Percentiles rank a stretch among this genome's conserved stretches.
phyloP scores from a whole-genome alignment of 2,797 vertebrate species.

The Silurus lanzhouensis region DNA sequence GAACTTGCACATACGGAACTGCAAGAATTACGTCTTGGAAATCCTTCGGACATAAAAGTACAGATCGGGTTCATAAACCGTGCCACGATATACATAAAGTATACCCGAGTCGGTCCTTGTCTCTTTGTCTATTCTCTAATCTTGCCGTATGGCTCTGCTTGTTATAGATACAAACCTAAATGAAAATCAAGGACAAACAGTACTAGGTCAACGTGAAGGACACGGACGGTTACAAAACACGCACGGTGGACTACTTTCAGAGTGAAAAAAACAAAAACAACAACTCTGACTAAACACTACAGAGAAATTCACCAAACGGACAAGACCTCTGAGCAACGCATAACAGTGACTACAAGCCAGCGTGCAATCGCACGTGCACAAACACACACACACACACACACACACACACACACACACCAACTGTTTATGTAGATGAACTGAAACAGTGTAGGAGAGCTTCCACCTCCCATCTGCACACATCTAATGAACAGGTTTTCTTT shows the following conservation, averaged over 20 bases:
- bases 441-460: conserved; percentile 36
- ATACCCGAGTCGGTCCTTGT: background rate
- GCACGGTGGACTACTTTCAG: background rate
- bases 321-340: conserved; percentile 6
- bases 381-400: background rate
- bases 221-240: conserved; percentile 36
- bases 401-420: conserved; percentile 2
- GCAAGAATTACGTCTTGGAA: background rate
- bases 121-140: conserved; percentile 14
- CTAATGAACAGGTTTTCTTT: conserved; percentile 34
- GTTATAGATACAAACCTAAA: conserved; percentile 39
- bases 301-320: background rate
- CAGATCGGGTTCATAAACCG: background rate
- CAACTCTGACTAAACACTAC: no score
- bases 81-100: background rate
- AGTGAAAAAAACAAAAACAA: background rate
- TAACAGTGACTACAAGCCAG: background rate
- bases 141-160: conserved; percentile 25
- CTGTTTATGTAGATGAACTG: conserved; percentile 31
- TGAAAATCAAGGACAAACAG: conserved; percentile 45
- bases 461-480: conserved; percentile 20
- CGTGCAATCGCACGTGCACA: no score
- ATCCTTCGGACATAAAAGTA: background rate
- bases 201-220: conserved; percentile 45
- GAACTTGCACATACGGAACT: background rate